phyloP scores from a whole-genome alignment of 2,888 invertebrate genomes.

The Nemurella pictetii region DNA sequence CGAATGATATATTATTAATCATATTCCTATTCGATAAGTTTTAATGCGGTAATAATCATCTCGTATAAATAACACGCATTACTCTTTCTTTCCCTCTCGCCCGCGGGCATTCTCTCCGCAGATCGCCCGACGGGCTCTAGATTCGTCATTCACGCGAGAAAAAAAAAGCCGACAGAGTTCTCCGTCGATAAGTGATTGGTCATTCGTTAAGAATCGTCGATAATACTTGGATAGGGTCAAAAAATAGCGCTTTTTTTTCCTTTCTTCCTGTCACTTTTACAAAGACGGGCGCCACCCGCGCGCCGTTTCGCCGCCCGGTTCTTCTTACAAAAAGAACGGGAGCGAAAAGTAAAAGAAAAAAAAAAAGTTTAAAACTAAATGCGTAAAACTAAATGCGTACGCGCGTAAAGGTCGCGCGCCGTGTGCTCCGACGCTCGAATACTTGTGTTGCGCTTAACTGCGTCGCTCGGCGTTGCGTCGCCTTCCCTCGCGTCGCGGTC shows the following conservation, averaged over 20 bases:
- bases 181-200: background rate
- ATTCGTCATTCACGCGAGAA: background rate
- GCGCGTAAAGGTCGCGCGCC: background rate
- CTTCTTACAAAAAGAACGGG: slow-evolving; percentile 13
- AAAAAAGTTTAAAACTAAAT: background rate
- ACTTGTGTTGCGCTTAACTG: background rate
- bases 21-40: background rate
- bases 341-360: background rate
- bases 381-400: background rate
- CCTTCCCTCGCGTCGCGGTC: background rate
- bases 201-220: background rate
- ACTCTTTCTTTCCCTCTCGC: background rate
- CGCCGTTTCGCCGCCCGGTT: no score
- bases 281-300: no score
- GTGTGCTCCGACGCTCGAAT: background rate
- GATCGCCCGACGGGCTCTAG: background rate
- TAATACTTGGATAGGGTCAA: slow-evolving; percentile 32
- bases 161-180: background rate
- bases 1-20: background rate
- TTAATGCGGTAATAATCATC: background rate
- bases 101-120: background rate
- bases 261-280: no score
- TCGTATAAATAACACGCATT: background rate
- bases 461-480: background rate
- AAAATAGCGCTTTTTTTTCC: slow-evolving; percentile 28